Conservation (phyloP, 2,888 invertebrate genomes). For the Melanotus villosus region DNA sequence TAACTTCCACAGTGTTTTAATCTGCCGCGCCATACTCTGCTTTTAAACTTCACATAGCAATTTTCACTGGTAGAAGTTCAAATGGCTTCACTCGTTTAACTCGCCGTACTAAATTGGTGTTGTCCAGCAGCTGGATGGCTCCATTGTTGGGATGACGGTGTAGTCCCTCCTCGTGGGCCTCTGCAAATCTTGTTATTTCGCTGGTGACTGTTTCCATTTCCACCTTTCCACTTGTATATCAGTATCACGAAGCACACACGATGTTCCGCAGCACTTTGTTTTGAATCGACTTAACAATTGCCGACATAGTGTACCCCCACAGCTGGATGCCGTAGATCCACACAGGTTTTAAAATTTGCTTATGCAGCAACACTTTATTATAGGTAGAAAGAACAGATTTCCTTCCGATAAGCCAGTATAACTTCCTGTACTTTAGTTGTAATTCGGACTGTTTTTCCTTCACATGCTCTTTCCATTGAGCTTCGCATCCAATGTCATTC, state of each 20-base stretch:
- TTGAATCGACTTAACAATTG: background rate
- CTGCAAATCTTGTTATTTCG: background rate
- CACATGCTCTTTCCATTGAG: background rate
- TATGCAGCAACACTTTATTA: background rate
- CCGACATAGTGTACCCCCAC: background rate
- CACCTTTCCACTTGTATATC: background rate
- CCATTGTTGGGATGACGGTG: background rate
- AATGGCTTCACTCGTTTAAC: background rate
- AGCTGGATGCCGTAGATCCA: background rate
- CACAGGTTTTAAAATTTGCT: background rate
- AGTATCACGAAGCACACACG: background rate
- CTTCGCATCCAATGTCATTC: background rate
- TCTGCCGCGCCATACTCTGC: no score
- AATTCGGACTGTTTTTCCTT: background rate
- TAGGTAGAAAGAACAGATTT: background rate
- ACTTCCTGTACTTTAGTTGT: background rate
- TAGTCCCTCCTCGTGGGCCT: background rate
- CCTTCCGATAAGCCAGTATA: background rate
- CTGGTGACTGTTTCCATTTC: background rate
- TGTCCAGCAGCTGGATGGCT: background rate
- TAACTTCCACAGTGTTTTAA: no score
- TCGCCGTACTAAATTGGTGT: background rate
- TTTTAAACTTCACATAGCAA: no score
- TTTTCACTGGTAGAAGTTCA: no score
- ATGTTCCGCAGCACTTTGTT: slow-evolving; percentile 2